Evolutionary conservation across 2,797 vertebrate species (phyloP).

Genomic region (Bradypus variegatus): DNA sequence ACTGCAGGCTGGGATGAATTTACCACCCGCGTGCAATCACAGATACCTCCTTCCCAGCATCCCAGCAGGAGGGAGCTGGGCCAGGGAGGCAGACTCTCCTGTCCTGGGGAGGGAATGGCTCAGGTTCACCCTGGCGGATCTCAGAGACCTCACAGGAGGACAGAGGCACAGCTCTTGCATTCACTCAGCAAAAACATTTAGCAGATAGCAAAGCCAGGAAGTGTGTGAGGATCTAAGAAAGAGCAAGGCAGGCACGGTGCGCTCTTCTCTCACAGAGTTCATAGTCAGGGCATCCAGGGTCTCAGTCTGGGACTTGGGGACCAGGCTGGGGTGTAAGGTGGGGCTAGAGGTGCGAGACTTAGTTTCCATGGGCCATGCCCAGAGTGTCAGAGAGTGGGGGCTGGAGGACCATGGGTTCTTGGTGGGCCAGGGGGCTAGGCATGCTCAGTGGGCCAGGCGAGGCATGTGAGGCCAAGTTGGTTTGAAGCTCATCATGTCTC

Average conservation of each 20-base stretch:
- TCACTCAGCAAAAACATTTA: neutral
- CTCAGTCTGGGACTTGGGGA: neutral
- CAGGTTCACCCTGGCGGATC: neutral
- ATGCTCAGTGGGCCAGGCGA: neutral
- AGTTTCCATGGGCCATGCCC: neutral
- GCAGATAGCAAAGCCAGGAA: neutral
- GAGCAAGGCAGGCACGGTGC: neutral
- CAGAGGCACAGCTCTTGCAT: neutral
- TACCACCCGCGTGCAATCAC: neutral
- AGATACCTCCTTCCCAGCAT: neutral
- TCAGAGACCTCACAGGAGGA: neutral
- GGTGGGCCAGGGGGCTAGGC: neutral
- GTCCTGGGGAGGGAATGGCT: neutral
- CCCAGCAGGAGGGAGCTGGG: neutral
- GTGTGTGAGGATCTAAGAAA: neutral
- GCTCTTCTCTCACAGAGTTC: neutral
- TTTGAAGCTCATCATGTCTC: neutral
- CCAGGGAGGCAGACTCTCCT: neutral
- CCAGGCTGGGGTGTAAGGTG: neutral
- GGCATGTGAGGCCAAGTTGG: neutral
- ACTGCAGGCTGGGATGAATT: neutral
- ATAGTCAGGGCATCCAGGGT: neutral
- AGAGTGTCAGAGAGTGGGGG: neutral
- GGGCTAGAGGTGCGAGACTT: neutral
- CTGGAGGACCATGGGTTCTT: neutral